These are phyloP conservation scores for Paraplagusia blochii DNA, from an alignment of 2,113 vertebrate species.

Conservation along the genomic window DNA sequence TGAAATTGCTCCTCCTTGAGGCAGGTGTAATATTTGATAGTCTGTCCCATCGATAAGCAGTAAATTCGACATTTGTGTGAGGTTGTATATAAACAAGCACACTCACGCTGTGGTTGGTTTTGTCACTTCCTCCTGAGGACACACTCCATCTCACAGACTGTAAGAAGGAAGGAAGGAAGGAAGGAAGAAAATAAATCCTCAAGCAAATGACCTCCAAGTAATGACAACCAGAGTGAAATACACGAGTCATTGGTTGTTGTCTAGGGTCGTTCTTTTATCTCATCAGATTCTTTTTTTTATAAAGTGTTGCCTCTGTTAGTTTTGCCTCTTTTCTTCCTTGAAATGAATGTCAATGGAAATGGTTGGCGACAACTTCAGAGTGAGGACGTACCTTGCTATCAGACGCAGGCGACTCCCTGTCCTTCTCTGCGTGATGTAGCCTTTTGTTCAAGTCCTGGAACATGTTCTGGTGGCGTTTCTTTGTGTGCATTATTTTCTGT, in stretches of 20 bases:
- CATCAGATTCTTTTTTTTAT: not conserved
- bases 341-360: constrained; percentile 19
- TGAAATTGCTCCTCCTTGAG: constrained; percentile 50
- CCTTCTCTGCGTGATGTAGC: constrained; percentile 91
- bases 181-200: constrained; percentile 66
- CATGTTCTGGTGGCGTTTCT: constrained; percentile 99
- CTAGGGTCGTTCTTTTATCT: constrained; percentile 23
- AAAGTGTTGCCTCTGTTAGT: constrained; percentile 16
- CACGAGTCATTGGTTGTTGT: constrained; percentile 31
- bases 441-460: constrained; percentile 98
- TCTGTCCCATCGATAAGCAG: constrained; percentile 38
- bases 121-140: constrained; percentile 85
- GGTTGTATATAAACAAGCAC: constrained; percentile 42
- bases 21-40: constrained; percentile 40
- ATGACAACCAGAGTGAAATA: constrained; percentile 39
- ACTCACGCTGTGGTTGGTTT: constrained; percentile 82
- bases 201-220: constrained; percentile 51
- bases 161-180: constrained; percentile 63
- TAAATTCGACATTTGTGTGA: constrained; percentile 39
- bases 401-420: constrained; percentile 87
- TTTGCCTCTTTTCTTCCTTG: not conserved
- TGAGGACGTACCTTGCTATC: constrained; percentile 87
- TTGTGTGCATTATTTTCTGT: constrained; percentile 99
- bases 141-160: constrained; percentile 82
- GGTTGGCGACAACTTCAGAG: not conserved